phyloP scores from a whole-genome alignment of 2,888 invertebrate species.

The Caenorhabditis japonica region DNA sequence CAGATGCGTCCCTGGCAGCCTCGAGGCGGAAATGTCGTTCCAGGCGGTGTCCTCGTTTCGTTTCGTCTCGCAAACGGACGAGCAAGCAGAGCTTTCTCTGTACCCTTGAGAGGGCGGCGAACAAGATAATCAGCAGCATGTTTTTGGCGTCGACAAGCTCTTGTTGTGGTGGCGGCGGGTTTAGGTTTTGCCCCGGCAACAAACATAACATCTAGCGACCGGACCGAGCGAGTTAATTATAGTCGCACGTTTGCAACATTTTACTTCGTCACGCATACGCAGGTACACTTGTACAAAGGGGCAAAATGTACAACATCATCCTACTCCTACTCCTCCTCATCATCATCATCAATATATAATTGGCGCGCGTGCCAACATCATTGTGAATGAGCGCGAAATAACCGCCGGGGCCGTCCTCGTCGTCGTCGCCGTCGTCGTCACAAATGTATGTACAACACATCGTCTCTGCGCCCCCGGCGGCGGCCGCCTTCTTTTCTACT shows the following conservation, averaged over 20 bases:
- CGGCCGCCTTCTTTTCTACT: constrained; percentile 13
- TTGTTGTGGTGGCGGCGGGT: no score
- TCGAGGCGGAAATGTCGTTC: constrained; percentile 19
- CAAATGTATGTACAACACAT: constrained; percentile 52
- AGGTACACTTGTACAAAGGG: constrained; percentile 33
- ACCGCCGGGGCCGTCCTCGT: constrained; percentile 33
- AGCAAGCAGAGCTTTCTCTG: no score
- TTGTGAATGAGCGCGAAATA: constrained; percentile 47
- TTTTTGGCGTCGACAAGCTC: no score
- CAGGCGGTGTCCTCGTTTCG: constrained; percentile 11
- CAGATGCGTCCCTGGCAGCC: constrained; percentile 19
- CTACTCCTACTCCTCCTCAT: no score
- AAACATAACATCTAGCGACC: no score
- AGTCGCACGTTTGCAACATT: constrained; percentile 1
- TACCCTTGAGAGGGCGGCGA: no score
- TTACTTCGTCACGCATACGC: background rate
- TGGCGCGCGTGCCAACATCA: constrained; percentile 46
- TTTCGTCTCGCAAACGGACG: background rate
- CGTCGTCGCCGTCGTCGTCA: constrained; percentile 30
- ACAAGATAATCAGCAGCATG: no score
- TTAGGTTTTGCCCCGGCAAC: no score
- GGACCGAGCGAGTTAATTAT: no score
- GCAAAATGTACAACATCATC: constrained; percentile 37
- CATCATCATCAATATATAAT: constrained; percentile 57
- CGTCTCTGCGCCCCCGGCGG: constrained; percentile 27